Percentiles rank a stretch among this genome's conserved stretches.
These are phyloP conservation scores for Homalodisca vitripennis DNA, from an alignment of 1,140 invertebrate genomes.

Conservation along the genomic window DNA sequence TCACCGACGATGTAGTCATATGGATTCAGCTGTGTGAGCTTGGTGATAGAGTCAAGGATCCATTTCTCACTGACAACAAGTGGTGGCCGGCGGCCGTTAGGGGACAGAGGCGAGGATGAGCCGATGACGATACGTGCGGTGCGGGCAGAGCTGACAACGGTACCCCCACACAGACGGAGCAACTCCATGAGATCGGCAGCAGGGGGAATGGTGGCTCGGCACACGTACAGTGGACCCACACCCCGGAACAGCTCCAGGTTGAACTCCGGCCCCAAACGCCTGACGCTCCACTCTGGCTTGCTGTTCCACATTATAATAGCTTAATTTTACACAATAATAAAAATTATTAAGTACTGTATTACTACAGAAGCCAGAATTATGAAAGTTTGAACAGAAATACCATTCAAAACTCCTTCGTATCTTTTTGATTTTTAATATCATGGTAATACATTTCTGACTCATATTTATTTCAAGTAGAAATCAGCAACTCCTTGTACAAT, in stretches of 20 bases:
- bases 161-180: conserved; percentile 50
- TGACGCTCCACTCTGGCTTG: conserved; percentile 51
- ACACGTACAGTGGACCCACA: conserved; percentile 52
- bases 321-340: no score
- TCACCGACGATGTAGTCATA: conserved; percentile 2
- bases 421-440: no score
- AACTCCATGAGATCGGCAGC: conserved; percentile 51
- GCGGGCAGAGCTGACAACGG: conserved; percentile 44
- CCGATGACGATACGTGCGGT: conserved; percentile 53
- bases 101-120: conserved; percentile 34
- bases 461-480: no score
- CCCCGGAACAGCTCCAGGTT: conserved; percentile 51
- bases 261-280: conserved; percentile 52
- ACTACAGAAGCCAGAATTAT: not conserved
- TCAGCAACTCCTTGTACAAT: no score
- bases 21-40: conserved; percentile 21
- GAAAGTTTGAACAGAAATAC: not conserved
- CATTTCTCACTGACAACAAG: conserved; percentile 50
- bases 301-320: no score
- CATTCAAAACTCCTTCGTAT: not conserved
- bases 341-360: no score
- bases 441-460: no score
- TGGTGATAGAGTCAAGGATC: conserved; percentile 49
- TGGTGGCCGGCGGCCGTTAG: not conserved
- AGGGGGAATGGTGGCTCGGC: conserved; percentile 44